Percentiles rank a stretch among this genome's conserved stretches.
Evolutionary conservation across 2,113 vertebrate genomes (phyloP).

Genomic region (Cinclus mexicanus): DNA sequence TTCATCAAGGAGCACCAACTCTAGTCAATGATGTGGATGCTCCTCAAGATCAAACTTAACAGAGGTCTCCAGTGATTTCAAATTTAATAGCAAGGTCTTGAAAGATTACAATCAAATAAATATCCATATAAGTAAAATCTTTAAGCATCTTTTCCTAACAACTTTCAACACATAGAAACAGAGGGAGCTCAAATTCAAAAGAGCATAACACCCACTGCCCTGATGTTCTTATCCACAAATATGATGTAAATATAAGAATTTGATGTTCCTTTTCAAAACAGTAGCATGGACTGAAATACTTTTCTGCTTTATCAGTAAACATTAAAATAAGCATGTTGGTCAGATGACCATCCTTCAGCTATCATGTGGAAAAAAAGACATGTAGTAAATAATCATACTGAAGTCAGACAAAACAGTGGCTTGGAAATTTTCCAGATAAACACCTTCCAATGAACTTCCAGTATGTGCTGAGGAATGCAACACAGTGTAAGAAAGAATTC

Average conservation of each 20-base stretch:
- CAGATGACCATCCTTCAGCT: not conserved
- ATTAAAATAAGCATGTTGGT: not conserved
- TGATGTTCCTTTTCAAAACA: not conserved
- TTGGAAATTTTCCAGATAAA: not conserved
- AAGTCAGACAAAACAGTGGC: not conserved
- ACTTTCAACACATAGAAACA: not conserved
- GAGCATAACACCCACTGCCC: not conserved
- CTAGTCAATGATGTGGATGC: not conserved
- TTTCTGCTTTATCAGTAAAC: not conserved
- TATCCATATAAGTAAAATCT: not conserved
- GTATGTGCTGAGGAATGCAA: fast-evolving
- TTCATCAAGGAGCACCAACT: not conserved
- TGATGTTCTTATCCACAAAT: not conserved
- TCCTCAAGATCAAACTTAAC: not conserved
- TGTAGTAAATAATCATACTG: not conserved
- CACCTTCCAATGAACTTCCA: not conserved
- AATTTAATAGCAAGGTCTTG: not conserved
- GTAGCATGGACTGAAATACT: not conserved
- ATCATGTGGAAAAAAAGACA: not conserved
- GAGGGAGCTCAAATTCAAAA: not conserved
- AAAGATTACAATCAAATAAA: not conserved
- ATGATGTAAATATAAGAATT: not conserved
- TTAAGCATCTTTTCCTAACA: not conserved
- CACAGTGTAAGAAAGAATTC: not conserved
- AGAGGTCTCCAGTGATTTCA: not conserved